Evolutionary conservation across 92 coral and sea anemone species (phyloP).

Genomic region (Palythoa grandiflora): DNA sequence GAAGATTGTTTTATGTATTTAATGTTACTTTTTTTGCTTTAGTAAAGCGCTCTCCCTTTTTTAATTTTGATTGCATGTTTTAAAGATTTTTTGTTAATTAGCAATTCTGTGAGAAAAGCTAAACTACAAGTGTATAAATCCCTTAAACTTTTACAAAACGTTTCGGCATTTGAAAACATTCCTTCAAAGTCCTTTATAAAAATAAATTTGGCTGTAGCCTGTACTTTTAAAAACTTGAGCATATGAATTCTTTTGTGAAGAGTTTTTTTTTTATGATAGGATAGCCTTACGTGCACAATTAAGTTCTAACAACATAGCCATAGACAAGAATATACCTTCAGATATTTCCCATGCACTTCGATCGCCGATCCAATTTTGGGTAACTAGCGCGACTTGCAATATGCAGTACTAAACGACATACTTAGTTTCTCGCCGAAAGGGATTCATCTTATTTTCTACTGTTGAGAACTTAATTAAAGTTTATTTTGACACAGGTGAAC

Average conservation of each 20-base stretch:
- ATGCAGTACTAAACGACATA: neutral
- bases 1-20: neutral
- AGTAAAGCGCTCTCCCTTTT: neutral
- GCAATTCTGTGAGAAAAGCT: neutral
- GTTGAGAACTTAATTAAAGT: constrained; percentile 31
- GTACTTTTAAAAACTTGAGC: too few species aligned
- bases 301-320: neutral
- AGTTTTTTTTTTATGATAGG: neutral
- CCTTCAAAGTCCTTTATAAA: neutral
- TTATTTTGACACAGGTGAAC: constrained; percentile 21
- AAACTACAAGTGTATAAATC: neutral
- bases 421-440: neutral
- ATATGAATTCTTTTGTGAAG: too few species aligned
- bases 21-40: neutral
- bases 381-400: neutral
- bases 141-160: neutral
- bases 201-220: neutral
- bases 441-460: constrained; percentile 1
- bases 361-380: neutral
- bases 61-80: neutral
- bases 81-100: neutral
- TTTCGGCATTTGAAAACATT: neutral
- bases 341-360: neutral
- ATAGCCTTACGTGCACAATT: neutral
- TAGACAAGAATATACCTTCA: neutral